Base-by-base conservation (phyloP, 2,888 invertebrate genomes). In the Metellina segmentata region DNA sequence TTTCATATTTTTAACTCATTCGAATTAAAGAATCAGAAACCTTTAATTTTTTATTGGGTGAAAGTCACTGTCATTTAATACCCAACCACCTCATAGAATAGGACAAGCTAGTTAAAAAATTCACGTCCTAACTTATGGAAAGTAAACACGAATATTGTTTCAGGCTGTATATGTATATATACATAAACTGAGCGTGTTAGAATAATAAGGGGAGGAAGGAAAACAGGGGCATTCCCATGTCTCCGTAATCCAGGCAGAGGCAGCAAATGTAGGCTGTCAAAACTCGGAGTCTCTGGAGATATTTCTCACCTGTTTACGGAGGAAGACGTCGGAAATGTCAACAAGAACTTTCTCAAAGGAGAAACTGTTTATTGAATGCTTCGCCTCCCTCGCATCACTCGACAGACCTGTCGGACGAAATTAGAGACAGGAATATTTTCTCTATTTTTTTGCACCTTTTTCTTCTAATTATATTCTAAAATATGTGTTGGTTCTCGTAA, bases 281-380 rank as follows among this genome's bases (percentile, higher is more conserved):
- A 85, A 86, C 71, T 13, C 19, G 11, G 34, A 49, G 49, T 53
- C 70, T 51, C 81, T 4, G 53, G 52, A 51, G 90, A 90, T 85
- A 75, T 85, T 70, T 86, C 85, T 85, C 90, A 90, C 85, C 90
- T 90, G 90, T 81, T 90, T 85, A 69, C 52, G 48, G 72, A 19
- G 53, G 61, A 61, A 53, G 52, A 79, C 52, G 90, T 90, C 90
- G 90, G 90, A 85, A 90, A 90, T 85, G 90, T 90, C 90, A 90
- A 90, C 90, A 85, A 70, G 81, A 81, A 75, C 81, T 74, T 81
- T 69, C 70, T 81, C 69, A 11, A 81, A 86, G 70, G 74, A 81
- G 90, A 69, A 90, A 90, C 81, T 90, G 85, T 90, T 85, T 90
- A 75, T 90, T 85, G 81, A 85, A 90, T 81, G 78, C 83, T 78